Base-by-base conservation (phyloP, 1,140 invertebrate species). In the Wasmannia auropunctata region DNA sequence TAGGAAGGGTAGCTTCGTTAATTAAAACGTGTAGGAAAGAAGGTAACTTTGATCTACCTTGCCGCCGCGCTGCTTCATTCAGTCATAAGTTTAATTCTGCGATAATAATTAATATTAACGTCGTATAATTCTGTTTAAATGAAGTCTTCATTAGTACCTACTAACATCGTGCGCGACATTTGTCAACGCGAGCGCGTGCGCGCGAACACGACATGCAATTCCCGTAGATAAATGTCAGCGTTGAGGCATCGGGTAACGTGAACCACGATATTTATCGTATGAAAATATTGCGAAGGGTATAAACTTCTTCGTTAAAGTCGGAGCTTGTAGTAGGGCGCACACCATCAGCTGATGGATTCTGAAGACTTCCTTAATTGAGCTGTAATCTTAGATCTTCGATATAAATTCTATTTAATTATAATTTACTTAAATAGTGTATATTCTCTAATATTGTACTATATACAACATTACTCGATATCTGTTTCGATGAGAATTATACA, bases 31-130 rank as follows among this genome's bases (percentile, higher is more conserved):
- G 25, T 46, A 58, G 40, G n/a, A 72, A 43, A 60, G 67, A 58
- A 60, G 31, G 37, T 83, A 46, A 58, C 25, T 60, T 83, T 14
- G 37, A 83, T 83, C 51, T 54, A 58, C 37, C 43, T 4, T 14
- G 43, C 43, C 43, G 43, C 43, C 5, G 14, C 8, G 34, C 16
- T 49, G 22, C 46, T 28, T 40, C 46, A 8, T 69, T 22, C 34
- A 43, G 76, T 34, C 5, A 22, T 62, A 49, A 58, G 51, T 37
- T 81, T 72, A 72, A 58, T 46, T 31, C 37, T 28, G 51, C 25
- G n/a, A 60, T 43, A 83, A 83, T 74, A 74, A 74, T 72, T 83
- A 43, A 54, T 58, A 83, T 83, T 83, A 74, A 83, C 67, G 67
- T 83, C n/a, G 67, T 40, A 46, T 72, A 83, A 74, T 83, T 28